These are phyloP conservation scores for Drosophila helvetica DNA, from an alignment of 2,888 invertebrate species.

Conservation along the genomic window DNA sequence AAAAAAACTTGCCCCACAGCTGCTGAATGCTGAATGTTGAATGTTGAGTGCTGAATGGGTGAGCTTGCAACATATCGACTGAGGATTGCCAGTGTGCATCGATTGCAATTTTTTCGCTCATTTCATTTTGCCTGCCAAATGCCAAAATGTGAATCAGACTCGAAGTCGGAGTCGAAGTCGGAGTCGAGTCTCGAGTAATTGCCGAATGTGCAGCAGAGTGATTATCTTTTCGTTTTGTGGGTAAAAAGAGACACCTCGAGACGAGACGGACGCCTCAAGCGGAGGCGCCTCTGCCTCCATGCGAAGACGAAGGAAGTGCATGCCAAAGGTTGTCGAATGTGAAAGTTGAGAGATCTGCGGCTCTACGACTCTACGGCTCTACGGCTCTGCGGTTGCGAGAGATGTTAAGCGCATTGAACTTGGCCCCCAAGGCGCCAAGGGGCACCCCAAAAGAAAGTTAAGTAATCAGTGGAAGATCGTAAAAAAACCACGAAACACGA, in stretches of 20 bases:
- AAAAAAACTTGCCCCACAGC: conserved; percentile 44
- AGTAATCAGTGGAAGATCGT: conserved; percentile 63
- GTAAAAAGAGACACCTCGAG: conserved; percentile 8
- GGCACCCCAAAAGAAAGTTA: conserved; percentile 65
- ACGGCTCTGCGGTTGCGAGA: conserved; percentile 14
- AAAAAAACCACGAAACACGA: conserved; percentile 23
- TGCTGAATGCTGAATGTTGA: conserved; percentile 5
- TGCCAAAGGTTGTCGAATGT: conserved; percentile 72
- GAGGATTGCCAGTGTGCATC: conserved; percentile 35
- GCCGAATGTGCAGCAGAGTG: conserved; percentile 22
- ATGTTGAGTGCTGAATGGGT: conserved; percentile 18
- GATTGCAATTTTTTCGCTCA: conserved; percentile 36
- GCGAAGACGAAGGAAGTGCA: conserved; percentile 57
- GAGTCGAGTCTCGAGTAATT: conserved; percentile 14
- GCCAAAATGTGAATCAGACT: conserved; percentile 14
- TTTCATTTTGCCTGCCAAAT: conserved; percentile 39
- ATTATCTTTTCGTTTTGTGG: conserved; percentile 7
- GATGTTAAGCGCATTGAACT: conserved; percentile 72
- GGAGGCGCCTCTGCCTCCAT: background rate
- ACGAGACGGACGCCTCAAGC: background rate
- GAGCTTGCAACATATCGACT: conserved; percentile 41
- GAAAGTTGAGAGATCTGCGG: conserved; percentile 58
- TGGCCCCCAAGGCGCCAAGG: conserved; percentile 30
- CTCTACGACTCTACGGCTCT: conserved; percentile 6
- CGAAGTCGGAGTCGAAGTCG: conserved; percentile 17